These are phyloP conservation scores for Stigmatopora argus DNA, from an alignment of 2,113 vertebrate genomes.

Conservation along the genomic window DNA sequence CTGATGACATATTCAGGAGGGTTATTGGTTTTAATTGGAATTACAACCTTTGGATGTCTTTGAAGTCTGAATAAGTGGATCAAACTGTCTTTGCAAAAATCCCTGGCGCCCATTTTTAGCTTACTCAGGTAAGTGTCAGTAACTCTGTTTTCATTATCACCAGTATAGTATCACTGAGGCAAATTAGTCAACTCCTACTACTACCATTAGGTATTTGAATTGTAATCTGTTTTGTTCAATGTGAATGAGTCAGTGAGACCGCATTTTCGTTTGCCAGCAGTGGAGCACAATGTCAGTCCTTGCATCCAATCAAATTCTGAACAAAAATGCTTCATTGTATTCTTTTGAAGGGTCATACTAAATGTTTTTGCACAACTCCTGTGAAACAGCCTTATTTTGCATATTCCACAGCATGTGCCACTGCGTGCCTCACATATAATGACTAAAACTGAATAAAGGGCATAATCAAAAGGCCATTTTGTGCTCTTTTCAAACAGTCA, in stretches of 20 bases:
- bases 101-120: background rate
- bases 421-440: conserved; percentile 43
- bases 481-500: conserved; percentile 47
- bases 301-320: conserved; percentile 2
- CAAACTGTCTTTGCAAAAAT: background rate
- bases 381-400: conserved; percentile 30
- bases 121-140: no score
- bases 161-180: background rate
- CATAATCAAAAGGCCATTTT: conserved; percentile 56
- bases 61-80: conserved; percentile 17
- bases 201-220: background rate
- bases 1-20: conserved; percentile 32
- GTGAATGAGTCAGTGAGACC: background rate
- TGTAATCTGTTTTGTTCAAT: background rate
- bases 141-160: no score
- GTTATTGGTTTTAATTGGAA: conserved; percentile 51
- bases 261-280: conserved; percentile 5
- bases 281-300: conserved; percentile 9
- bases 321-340: conserved; percentile 4
- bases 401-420: conserved; percentile 35
- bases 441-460: conserved; percentile 39
- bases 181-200: background rate
- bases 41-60: conserved; percentile 27
- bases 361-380: conserved; percentile 20
- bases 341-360: conserved; percentile 6